Evolutionary conservation across 2,888 invertebrate species (phyloP), one percentile per base, ranked within the genome.

Genomic region (Urechis unicinctus): DNA sequence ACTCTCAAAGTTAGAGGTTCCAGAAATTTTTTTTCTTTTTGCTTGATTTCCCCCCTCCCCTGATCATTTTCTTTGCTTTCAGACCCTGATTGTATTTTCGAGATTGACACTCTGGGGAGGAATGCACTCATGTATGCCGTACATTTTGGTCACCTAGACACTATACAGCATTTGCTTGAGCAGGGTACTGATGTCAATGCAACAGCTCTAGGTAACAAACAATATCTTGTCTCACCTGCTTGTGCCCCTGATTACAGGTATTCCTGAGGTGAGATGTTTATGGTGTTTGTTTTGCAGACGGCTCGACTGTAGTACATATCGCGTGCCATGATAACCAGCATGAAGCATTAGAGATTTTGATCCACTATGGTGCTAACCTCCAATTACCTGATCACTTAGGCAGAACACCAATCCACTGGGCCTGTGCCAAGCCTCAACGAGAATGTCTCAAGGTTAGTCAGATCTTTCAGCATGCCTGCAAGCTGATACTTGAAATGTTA

Each of bases 381-480:
- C 61, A 65, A 17, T 62, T 68, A 28, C 66, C 66, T 42, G 77
- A 77, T 56, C 65, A 65, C 1, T 69, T 70, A 26, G 74, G 74
- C 5, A 61, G 77, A 46, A 69, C 73, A 4, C 71, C 76, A 9
- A 67, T 75, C 42, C 77, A 77, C 66, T 77, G 77, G 77, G 72
- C 76, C 25, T 72, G 73, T 22, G 70, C 73, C 3, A 68, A 66
- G 3, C 63, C 64, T 25, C 63, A 59, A 42, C 61, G 66, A 25
- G 68, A 73, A 36, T 76, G 75, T 61, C 61, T 77, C 25, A 25
- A 59, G 56, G 64, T 64, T 42, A n/a, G 43, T 50, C 26, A n/a
- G n/a, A n/a, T n/a, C n/a, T n/a, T n/a, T n/a, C n/a, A n/a, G n/a
- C n/a, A n/a, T n/a, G n/a, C n/a, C n/a, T n/a, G n/a, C n/a, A n/a